Conservation (phyloP, 1,140 invertebrate genomes). For the Drosophila pruinosa region DNA sequence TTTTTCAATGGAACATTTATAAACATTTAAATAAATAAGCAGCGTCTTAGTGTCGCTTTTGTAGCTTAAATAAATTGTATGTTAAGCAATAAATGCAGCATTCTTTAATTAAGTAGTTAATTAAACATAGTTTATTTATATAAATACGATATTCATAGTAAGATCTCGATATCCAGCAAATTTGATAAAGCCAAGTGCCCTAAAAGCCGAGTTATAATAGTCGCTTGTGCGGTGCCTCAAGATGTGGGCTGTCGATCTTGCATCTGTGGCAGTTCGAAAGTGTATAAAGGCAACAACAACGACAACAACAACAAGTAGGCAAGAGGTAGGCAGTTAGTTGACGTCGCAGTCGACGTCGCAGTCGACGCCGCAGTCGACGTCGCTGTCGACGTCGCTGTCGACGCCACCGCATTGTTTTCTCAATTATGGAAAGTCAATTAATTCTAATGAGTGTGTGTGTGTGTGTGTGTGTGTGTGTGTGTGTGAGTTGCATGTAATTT, state of each 20-base stretch:
- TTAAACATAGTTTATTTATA: too few species aligned
- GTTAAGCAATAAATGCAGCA: too few species aligned
- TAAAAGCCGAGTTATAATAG: background rate
- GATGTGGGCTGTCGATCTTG: background rate
- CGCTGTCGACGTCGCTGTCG: constrained; percentile 48
- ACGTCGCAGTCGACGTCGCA: constrained; percentile 26
- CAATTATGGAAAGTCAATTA: constrained; percentile 82
- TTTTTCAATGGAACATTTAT: too few species aligned
- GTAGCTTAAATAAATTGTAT: too few species aligned
- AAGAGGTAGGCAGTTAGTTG: constrained; percentile 40
- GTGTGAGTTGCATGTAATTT: constrained; percentile 68
- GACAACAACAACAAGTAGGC: constrained; percentile 16
- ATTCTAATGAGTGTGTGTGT: constrained; percentile 77
- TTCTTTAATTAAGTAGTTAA: too few species aligned
- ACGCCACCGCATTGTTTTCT: constrained; percentile 80
- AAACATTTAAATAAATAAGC: too few species aligned
- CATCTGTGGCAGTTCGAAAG: background rate
- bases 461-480: constrained; percentile 34
- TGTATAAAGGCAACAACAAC: background rate
- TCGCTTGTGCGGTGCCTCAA: background rate
- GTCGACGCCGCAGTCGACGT: constrained; percentile 45
- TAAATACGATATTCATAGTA: background rate
- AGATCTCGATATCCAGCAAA: background rate
- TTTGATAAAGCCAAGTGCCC: background rate
- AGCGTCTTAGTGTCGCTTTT: too few species aligned